Base-by-base conservation (phyloP, 2,888 invertebrate species). In the Drosophila setosimentum region DNA sequence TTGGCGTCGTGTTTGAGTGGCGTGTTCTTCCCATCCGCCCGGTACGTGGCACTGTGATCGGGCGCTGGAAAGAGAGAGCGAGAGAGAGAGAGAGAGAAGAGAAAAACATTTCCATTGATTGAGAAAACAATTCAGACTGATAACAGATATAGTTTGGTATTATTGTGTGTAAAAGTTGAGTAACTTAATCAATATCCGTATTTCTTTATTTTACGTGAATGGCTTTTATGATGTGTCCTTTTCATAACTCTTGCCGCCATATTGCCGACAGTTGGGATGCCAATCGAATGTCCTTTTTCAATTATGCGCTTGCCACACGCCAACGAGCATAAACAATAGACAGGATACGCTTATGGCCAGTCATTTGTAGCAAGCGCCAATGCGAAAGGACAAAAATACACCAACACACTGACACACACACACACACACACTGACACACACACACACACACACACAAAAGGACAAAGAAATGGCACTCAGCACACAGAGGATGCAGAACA, bases 1-100 rank as follows among this genome's bases (percentile, higher is more conserved):
- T 93, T 91, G 65, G 93, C 93, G 72, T 93, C 93, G 32, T 93
- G 92, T 51, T 92, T 92, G 10, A 76, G 54, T 8, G 78, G 72
- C 76, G 73, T 68, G 70, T 75, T 87, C 50, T 92, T 92, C 1
- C 88, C 80, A 73, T 93, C 93, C 48, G 85, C 87, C 49, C 92
- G 90, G 57, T 92, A 92, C 68, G 90, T 92, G 70, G 73, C 72
- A 66, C 91, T 88, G 75, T 92, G 92, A 86, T 93, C 93, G 24
- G 92, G 83, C 64, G 82, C 93, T 93, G 73, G 0, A 82, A 85
- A 35, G 21, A 45, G 0, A 21, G 7, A 29, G 3, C 37, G 8
- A 10, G 5, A 24, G 18, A 32, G 5, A 54, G 18, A 42, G 5
- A 42, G 24, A 68, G 18, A 49, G 1, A 69, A 50, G 3, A 10